Evolutionary conservation across 1,140 invertebrate genomes (phyloP).

Genomic region (Bactericera cockerelli): DNA sequence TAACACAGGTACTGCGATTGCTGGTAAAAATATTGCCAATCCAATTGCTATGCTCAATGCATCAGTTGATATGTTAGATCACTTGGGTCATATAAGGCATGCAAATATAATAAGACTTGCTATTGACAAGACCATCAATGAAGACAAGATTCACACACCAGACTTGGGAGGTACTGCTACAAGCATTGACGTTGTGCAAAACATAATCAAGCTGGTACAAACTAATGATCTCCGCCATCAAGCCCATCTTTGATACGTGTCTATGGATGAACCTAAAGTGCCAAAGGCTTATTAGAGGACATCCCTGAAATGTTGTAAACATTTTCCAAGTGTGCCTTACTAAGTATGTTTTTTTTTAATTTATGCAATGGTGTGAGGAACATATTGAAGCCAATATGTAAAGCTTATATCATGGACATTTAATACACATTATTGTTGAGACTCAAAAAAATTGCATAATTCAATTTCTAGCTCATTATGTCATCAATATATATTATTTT

Average conservation of each 20-base stretch:
- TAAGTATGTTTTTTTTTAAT: no score
- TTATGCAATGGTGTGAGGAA: no score
- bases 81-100: slow-evolving; percentile 70
- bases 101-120: slow-evolving; percentile 59
- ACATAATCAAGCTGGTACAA: slow-evolving; percentile 32
- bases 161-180: slow-evolving; percentile 39
- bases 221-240: slow-evolving; percentile 9
- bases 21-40: slow-evolving; percentile 93
- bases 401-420: no score
- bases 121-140: slow-evolving; percentile 64
- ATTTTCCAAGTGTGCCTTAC: neutral
- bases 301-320: neutral
- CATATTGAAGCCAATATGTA: no score
- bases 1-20: slow-evolving; percentile 83
- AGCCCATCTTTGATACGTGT: slow-evolving; percentile 9
- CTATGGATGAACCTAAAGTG: slow-evolving; percentile 2
- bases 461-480: no score
- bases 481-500: no score
- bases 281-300: neutral
- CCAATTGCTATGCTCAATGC: slow-evolving; percentile 92
- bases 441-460: no score
- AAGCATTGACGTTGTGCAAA: slow-evolving; percentile 41
- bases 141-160: slow-evolving; percentile 61
- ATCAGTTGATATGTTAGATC: slow-evolving; percentile 79
- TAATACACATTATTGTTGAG: no score